Evolutionary conservation across 2,113 vertebrate genomes (phyloP), one percentile per base, ranked within the genome.

Genomic region (Brachypteracias leptosomus): DNA sequence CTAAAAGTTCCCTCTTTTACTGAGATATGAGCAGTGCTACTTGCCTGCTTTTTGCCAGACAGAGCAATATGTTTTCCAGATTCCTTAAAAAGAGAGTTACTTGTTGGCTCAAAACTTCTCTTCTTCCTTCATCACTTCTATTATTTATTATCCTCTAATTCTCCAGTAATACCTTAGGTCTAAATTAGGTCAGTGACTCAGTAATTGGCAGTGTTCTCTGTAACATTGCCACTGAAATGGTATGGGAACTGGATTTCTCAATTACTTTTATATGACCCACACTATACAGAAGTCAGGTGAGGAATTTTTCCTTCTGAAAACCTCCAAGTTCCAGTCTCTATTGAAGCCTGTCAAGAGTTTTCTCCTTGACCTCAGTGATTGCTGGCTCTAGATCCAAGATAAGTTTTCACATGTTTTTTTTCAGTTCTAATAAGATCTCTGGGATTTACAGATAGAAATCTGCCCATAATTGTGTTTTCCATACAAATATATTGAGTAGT

Each of bases 121-220:
- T 0, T 84, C 72, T 68, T 81, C 83, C 61, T 93, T 96, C 92
- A 74, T 62, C 87, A 72, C 82, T 81, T 90, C 55, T 28, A 81
- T 35, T 95, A 96, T 96, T 95, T 96, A 94, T 92, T 86, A 88
- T 86, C 58, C 36, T 89, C 57, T 92, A 88, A 78, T 68, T 94
- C 73, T 88, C 28, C 73, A 58, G 65, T 75, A 86, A 96, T 92
- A 89, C 68, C 61, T 52, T 40, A 40, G 40, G 47, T 86, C 76
- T 90, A 83, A 97, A 81, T 95, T 86, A 87, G 57, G 47, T 78
- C 83, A 65, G 19, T 96, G 95, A 96, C 65, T 96, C 93, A 96
- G 22, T 89, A 95, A 80, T 38, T 96, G 95, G 88, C 90, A 94
- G 25, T 46, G 66, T 86, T 95, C 36, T 92, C 76, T 85, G 62